Conservation (phyloP, 2,113 vertebrate species). For the Talpa occidentalis region DNA sequence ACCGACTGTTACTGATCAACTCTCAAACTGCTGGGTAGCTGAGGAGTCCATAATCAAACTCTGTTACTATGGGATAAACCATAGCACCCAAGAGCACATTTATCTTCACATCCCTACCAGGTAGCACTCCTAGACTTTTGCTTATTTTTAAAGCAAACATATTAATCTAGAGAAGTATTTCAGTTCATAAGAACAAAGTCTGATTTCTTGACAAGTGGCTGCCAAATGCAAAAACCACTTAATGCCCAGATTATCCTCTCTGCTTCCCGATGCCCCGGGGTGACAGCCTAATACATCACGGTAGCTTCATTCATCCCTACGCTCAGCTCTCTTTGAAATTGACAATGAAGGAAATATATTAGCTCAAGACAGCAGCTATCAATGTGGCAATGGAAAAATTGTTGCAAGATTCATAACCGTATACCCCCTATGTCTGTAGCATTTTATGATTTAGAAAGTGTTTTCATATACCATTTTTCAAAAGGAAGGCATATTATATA, state of each 20-base stretch:
- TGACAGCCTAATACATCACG: slow-evolving; percentile 12
- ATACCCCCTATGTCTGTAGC: not conserved
- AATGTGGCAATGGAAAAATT: not conserved
- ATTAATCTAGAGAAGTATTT: slow-evolving; percentile 62
- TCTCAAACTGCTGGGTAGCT: not conserved
- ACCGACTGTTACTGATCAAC: not conserved
- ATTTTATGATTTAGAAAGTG: slow-evolving; percentile 1
- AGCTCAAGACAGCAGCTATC: slow-evolving; percentile 29
- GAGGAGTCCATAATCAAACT: not conserved
- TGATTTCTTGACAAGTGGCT: slow-evolving; percentile 46
- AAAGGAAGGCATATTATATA: slow-evolving; percentile 20
- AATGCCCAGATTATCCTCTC: slow-evolving; percentile 3
- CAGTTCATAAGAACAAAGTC: slow-evolving; percentile 30
- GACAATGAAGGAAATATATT: slow-evolving; percentile 25
- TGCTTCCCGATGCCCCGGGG: not conserved
- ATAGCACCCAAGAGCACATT: not conserved
- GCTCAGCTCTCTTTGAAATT: slow-evolving; percentile 46
- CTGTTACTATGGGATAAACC: slow-evolving; percentile 19
- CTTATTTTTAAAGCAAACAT: slow-evolving; percentile 66
- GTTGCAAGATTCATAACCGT: not conserved
- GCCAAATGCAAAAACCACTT: slow-evolving; percentile 57
- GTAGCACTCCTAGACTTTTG: not conserved
- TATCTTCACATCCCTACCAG: not conserved
- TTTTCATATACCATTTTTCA: not conserved
- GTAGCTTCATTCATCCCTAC: not conserved